Percentiles rank a stretch among this genome's conserved stretches.
Evolutionary conservation across 2,797 vertebrate genomes (phyloP).

Genomic region (Serranus cabrilla): DNA sequence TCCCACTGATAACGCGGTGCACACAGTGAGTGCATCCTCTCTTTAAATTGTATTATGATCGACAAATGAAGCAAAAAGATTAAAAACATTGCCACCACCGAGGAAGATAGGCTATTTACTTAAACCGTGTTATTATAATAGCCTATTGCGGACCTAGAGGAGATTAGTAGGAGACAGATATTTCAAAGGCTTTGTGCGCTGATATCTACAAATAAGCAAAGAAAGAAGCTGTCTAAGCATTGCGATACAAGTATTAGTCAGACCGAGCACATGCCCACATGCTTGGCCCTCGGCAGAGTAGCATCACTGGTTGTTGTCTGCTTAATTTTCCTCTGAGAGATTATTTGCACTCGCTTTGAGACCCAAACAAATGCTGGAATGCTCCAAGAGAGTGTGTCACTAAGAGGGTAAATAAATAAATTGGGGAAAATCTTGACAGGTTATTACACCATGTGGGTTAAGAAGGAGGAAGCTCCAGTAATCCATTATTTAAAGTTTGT

Average conservation of each 20-base stretch:
- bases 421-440: slow-evolving; percentile 83
- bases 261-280: slow-evolving; percentile 63
- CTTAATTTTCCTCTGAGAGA: slow-evolving; percentile 78
- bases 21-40: slow-evolving; percentile 4
- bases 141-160: slow-evolving; percentile 76
- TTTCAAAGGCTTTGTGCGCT: slow-evolving; percentile 71
- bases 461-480: slow-evolving; percentile 84
- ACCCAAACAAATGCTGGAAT: slow-evolving; percentile 79
- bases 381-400: slow-evolving; percentile 72
- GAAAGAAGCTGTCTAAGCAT: slow-evolving; percentile 78
- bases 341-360: slow-evolving; percentile 79
- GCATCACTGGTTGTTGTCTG: slow-evolving; percentile 73
- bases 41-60: slow-evolving; percentile 46
- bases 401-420: slow-evolving; percentile 82
- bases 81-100: slow-evolving; percentile 85
- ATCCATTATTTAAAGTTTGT: slow-evolving; percentile 91
- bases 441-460: slow-evolving; percentile 88
- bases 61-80: slow-evolving; percentile 82
- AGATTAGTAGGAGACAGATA: slow-evolving; percentile 74
- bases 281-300: slow-evolving; percentile 60
- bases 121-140: slow-evolving; percentile 87
- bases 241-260: slow-evolving; percentile 75
- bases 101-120: slow-evolving; percentile 85
- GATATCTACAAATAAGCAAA: slow-evolving; percentile 74
- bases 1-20: background rate